Conservation (phyloP, 2,888 invertebrate species). For the Andrena haemorrhoa region DNA sequence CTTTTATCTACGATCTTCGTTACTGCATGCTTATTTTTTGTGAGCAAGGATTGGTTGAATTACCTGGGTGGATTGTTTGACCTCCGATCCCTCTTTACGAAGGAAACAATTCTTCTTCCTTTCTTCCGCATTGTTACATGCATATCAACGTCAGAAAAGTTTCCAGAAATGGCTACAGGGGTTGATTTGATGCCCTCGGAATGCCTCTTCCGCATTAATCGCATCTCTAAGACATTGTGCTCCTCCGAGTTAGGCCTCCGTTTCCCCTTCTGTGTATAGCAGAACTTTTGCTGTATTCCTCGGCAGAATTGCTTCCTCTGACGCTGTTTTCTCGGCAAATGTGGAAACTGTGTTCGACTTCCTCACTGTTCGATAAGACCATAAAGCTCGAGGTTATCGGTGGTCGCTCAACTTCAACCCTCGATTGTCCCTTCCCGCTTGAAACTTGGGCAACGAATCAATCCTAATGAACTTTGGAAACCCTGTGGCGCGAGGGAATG, state of each 20-base stretch:
- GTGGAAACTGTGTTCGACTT: background rate
- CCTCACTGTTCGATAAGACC: background rate
- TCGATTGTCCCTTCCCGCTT: too few species aligned
- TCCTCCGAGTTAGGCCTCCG: background rate
- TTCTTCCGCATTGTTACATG: background rate
- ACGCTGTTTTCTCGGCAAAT: constrained; percentile 8
- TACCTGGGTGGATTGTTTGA: too few species aligned
- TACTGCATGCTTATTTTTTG: too few species aligned
- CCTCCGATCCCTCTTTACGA: background rate
- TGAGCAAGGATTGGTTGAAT: too few species aligned
- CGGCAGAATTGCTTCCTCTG: background rate
- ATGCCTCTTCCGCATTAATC: background rate
- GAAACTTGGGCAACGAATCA: too few species aligned
- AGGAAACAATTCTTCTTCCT: background rate
- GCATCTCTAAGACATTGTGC: background rate
- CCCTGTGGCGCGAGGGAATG: too few species aligned
- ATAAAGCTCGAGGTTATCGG: background rate
- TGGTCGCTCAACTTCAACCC: background rate
- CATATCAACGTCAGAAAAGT: background rate
- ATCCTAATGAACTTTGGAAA: too few species aligned
- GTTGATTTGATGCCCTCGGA: background rate
- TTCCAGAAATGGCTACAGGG: background rate
- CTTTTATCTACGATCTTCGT: too few species aligned
- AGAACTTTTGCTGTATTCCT: background rate
- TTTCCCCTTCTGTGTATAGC: background rate